A percentile compares a stretch with the other conserved stretches of the same genome.
phyloP scores from a whole-genome alignment of 2,113 vertebrate species.

The Pelecanus crispus region DNA sequence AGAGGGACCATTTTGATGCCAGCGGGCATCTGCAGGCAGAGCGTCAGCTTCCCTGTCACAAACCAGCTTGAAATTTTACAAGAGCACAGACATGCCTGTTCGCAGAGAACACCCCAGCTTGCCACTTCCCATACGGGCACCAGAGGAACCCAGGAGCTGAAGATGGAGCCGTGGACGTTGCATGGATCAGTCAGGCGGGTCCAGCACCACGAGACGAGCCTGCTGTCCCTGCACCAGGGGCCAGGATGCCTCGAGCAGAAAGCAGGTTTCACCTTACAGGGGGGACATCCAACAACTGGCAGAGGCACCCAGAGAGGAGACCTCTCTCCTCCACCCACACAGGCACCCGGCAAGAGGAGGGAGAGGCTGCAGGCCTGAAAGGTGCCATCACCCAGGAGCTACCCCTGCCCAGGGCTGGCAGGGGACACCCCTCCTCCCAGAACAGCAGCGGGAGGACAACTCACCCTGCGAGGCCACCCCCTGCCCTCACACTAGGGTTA shows the following conservation, averaged over 20 bases:
- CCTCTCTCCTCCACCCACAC: neutral
- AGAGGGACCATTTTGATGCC: neutral
- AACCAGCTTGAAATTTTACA: neutral
- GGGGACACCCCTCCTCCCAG: neutral
- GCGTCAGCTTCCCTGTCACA: neutral
- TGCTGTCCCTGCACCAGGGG: neutral
- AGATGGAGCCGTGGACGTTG: fast-evolving
- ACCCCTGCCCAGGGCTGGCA: neutral
- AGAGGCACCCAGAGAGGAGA: neutral
- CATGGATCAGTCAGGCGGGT: neutral
- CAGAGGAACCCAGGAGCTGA: neutral
- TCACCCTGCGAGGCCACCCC: neutral
- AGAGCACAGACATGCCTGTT: neutral
- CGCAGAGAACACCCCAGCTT: neutral
- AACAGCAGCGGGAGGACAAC: too few relatives aligned
- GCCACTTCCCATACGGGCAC: neutral
- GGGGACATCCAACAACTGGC: neutral
- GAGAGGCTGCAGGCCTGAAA: neutral
- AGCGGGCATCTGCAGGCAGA: fast-evolving
- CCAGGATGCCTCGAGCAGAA: neutral
- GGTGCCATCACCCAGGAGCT: neutral
- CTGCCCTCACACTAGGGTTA: fast-evolving
- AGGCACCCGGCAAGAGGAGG: neutral
- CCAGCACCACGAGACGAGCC: fast-evolving
- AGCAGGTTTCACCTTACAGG: neutral